These are phyloP conservation scores for Amphimedon queenslandica DNA, from an alignment of 37 sponge, comb jelly and placozoan genomes.

Conservation along the genomic window DNA sequence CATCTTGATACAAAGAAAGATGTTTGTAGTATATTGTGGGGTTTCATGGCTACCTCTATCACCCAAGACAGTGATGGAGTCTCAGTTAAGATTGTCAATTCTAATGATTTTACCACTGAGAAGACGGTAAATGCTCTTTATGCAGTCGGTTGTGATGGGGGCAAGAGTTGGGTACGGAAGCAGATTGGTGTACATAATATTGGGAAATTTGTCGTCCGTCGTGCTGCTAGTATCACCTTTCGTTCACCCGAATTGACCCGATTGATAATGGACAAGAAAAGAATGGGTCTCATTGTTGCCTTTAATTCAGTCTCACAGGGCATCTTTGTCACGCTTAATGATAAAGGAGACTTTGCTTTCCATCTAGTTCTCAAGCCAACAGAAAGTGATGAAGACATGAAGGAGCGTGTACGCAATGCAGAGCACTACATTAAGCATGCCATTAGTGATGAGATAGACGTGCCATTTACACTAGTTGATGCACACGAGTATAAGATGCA, in stretches of 20 bases:
- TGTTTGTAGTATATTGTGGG: slow-evolving; percentile 48
- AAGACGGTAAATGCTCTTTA: slow-evolving; percentile 39
- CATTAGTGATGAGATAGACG: slow-evolving; percentile 1
- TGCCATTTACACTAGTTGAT: slow-evolving; percentile 26
- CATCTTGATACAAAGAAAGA: slow-evolving; percentile 23
- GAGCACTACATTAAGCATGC: slow-evolving; percentile 6
- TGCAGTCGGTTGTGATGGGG: slow-evolving; percentile 69
- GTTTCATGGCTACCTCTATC: slow-evolving; percentile 28
- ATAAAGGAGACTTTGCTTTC: slow-evolving; percentile 20
- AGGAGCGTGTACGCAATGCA: slow-evolving; percentile 15
- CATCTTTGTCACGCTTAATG: slow-evolving; percentile 25
- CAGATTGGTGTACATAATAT: slow-evolving; percentile 41
- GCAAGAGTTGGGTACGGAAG: slow-evolving; percentile 49
- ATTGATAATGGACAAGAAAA: neutral
- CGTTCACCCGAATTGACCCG: slow-evolving; percentile 36
- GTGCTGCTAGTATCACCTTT: slow-evolving; percentile 53
- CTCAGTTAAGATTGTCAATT: slow-evolving; percentile 11
- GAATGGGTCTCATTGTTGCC: slow-evolving; percentile 20
- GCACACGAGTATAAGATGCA: slow-evolving; percentile 56
- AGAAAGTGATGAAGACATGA: slow-evolving; percentile 20
- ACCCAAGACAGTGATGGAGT: slow-evolving; percentile 57
- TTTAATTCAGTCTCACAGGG: neutral
- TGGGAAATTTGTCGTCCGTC: slow-evolving; percentile 55
- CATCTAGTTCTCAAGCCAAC: slow-evolving; percentile 23
- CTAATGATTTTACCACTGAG: slow-evolving; percentile 1